Base-by-base conservation (phyloP, 37 sponge, comb jelly and placozoan genomes). In the Crambe crambe region DNA sequence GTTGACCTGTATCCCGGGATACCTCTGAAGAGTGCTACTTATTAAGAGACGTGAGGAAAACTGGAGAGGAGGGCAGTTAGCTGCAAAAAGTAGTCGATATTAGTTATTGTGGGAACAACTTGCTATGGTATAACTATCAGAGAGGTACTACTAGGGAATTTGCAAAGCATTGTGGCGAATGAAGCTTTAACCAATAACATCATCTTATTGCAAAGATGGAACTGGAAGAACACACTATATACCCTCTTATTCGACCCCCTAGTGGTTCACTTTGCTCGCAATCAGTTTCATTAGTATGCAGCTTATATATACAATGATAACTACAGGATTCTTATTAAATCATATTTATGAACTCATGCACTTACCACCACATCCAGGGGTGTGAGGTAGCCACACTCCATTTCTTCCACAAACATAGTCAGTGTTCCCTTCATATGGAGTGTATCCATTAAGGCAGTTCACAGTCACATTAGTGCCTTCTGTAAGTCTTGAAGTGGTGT, bases 331-430 rank as follows among this genome's bases (percentile, higher is more conserved):
- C 51, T 15, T 15, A 47, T 12, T 15, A 47, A 12, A 6, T 15
- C 51, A 47, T 12, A 47, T 12, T n/a, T 9, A 74, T 9, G 17
- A 3, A n/a, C 37, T 12, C 4, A 59, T 32, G 32, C 2, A 82
- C 84, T n/a, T 75, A 83, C 84, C 38, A 37, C 9, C 57, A 37
- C 84, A 83, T n/a, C 18, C 41, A 3, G 84, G 84, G 18, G 37
- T 31, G 38, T 74, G 34, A 23, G 84, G 85, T 26, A n/a, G 23
- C 85, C 85, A 84, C 0, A 72, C 35, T 0, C 85, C 85, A 36
- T 39, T 10, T 9, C 23, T 40, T 37, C 31, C 42, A 58, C 85
- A 84, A 25, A 20, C 30, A 26, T 76, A 54, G 56, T 38, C 2
- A 9, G 71, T 27, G 62, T 27, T 35, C 4, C 73, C 66, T 26